phyloP scores from a whole-genome alignment of 2,797 vertebrate genomes.

The Synanceia verrucosa region DNA sequence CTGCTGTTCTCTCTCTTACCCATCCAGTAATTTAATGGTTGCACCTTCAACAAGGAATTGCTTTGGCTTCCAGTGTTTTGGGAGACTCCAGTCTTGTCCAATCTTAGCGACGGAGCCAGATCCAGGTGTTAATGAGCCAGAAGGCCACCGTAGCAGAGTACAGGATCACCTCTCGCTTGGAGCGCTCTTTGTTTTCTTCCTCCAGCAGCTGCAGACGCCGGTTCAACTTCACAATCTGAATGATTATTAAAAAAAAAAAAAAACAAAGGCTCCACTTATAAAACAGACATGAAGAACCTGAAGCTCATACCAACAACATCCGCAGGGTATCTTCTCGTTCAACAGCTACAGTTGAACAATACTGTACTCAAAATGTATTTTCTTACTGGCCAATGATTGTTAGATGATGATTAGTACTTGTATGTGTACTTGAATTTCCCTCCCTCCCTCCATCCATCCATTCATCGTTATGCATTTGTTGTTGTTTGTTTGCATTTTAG shows the following conservation, averaged over 20 bases:
- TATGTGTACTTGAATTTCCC: too few relatives aligned
- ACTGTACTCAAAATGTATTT: not conserved
- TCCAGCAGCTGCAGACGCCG: slow-evolving; percentile 95
- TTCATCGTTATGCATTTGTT: not conserved
- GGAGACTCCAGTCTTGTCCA: slow-evolving; percentile 9
- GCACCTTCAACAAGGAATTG: slow-evolving; percentile 47
- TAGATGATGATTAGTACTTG: not conserved
- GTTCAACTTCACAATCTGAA: slow-evolving; percentile 97
- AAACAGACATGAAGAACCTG: not conserved
- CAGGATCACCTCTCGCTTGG: slow-evolving; percentile 93
- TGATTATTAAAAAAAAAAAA: not conserved
- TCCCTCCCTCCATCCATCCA: too few relatives aligned
- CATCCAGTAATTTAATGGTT: slow-evolving; percentile 8
- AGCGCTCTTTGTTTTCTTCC: slow-evolving; percentile 95
- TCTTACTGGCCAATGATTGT: not conserved
- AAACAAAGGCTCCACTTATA: too few relatives aligned
- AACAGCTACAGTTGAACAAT: not conserved
- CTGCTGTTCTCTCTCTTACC: too few relatives aligned
- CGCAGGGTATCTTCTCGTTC: too few relatives aligned
- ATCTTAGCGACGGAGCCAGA: slow-evolving; percentile 94
- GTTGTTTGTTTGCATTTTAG: not conserved
- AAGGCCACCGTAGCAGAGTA: slow-evolving; percentile 96
- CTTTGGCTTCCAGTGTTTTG: slow-evolving; percentile 55
- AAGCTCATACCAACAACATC: too few relatives aligned
- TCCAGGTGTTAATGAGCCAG: slow-evolving; percentile 97